These are phyloP conservation scores for Climacteris rufus DNA, from an alignment of 2,113 vertebrate genomes.

Conservation along the genomic window DNA sequence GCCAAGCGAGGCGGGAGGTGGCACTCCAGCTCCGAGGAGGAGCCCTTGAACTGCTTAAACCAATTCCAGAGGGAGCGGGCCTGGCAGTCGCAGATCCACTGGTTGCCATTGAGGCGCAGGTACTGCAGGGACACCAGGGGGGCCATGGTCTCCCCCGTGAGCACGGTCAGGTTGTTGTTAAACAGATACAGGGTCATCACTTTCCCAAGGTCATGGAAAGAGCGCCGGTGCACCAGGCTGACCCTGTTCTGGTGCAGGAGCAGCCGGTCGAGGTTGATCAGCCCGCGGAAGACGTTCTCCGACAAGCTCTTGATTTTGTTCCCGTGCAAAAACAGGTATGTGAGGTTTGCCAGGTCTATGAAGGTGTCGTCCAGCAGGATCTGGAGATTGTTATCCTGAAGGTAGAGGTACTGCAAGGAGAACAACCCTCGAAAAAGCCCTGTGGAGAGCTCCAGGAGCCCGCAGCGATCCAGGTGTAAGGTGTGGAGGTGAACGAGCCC, in stretches of 20 bases:
- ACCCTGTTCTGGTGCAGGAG: constrained; percentile 93
- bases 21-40: constrained; percentile 92
- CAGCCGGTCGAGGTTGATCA: constrained; percentile 89
- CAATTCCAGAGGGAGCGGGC: constrained; percentile 93
- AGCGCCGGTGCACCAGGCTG: constrained; percentile 80
- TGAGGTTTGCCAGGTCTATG: constrained; percentile 94
- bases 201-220: constrained; percentile 90
- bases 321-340: constrained; percentile 93
- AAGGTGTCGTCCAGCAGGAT: constrained; percentile 89
- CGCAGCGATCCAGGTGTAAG: constrained; percentile 92
- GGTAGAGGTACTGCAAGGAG: constrained; percentile 94
- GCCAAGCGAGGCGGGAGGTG: constrained; percentile 80
- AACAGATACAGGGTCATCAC: constrained; percentile 94
- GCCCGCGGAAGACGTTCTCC: constrained; percentile 88
- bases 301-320: constrained; percentile 93
- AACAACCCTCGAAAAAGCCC: constrained; percentile 90
- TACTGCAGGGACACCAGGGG: constrained; percentile 89
- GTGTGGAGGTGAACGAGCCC: constrained; percentile 91
- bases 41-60: constrained; percentile 95
- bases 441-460: constrained; percentile 86
- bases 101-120: constrained; percentile 92
- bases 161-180: constrained; percentile 90
- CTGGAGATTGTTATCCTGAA: constrained; percentile 92
- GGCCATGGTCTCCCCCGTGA: constrained; percentile 87
- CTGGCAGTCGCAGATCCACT: constrained; percentile 97